Percentiles rank a stretch among this genome's conserved stretches.
phyloP scores from a whole-genome alignment of 1,140 invertebrate genomes.

The Lordiphosa clarofinis region DNA sequence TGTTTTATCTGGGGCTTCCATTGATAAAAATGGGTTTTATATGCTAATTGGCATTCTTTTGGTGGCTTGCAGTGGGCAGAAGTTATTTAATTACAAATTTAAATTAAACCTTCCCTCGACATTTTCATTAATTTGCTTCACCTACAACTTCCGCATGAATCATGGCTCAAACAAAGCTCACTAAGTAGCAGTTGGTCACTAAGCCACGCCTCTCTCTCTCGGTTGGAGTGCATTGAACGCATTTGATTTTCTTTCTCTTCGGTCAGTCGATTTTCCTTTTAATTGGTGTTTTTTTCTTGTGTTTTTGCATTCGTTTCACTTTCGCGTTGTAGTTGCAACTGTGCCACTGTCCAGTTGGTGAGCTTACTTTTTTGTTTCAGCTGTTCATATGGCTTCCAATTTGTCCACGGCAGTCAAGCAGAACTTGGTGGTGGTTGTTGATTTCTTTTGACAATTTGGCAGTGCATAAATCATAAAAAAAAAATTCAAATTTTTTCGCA shows the following conservation, averaged over 20 bases:
- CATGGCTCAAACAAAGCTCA: too few species aligned
- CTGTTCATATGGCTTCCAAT: slow-evolving; percentile 59
- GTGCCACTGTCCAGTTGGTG: slow-evolving; percentile 42
- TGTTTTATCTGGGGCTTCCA: slow-evolving; percentile 31
- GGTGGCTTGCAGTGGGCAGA: slow-evolving; percentile 31
- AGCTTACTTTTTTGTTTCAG: slow-evolving; percentile 9
- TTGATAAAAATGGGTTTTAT: slow-evolving; percentile 63
- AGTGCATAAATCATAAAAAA: slow-evolving; percentile 53
- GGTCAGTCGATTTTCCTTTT: slow-evolving; percentile 52
- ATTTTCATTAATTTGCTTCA: slow-evolving; percentile 35
- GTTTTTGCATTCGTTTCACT: slow-evolving; percentile 56
- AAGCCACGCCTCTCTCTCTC: slow-evolving; percentile 36
- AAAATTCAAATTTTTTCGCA: slow-evolving; percentile 33
- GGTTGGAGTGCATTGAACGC: slow-evolving; percentile 62
- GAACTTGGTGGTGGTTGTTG: slow-evolving; percentile 37
- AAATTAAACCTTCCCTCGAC: not conserved
- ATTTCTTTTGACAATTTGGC: slow-evolving; percentile 57
- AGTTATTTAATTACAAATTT: not conserved
- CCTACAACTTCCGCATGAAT: slow-evolving; percentile 60
- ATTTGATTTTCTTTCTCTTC: slow-evolving; percentile 35
- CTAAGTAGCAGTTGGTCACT: slow-evolving; percentile 17
- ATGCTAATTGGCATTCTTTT: slow-evolving; percentile 66
- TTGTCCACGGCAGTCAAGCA: slow-evolving; percentile 37
- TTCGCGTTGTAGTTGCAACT: slow-evolving; percentile 64
- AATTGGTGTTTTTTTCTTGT: slow-evolving; percentile 68